Base-by-base conservation (phyloP, 2,888 invertebrate genomes). In the Acleris emargana region DNA sequence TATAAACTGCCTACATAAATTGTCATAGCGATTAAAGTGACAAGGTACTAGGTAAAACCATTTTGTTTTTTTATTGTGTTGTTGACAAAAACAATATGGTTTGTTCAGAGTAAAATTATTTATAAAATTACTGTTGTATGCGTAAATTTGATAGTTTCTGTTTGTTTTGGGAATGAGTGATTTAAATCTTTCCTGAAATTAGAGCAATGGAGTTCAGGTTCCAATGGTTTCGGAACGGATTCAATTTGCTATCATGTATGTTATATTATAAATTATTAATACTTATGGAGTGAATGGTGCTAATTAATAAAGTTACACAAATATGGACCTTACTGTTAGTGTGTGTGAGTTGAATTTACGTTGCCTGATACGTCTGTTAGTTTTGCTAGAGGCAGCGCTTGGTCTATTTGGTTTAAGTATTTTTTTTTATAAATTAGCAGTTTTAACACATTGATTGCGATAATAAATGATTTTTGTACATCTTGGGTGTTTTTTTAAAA, bases 311-410 rank as follows among this genome's bases (percentile, higher is more conserved):
- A 17, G 43, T 57, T 28, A 25, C 11, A 25, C 43, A 5, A 57
- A 45, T 45, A n/a, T 25, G 22, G 25, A n/a, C 22, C 43, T 25
- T 43, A n/a, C 42, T 45, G 45, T 57, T 7, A 25, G n/a, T 17
- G 45, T 1, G 6, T 57, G 45, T 45, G 45, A 25, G 43, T 25
- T 57, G 43, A 45, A n/a, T 43, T 55, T 55, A 45, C 32, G 7
- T 49, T 5, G 54, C 20, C 5, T 53, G 9, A 17, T 20, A 49
- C 45, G 11, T 32, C 1, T 25, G n/a, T 28, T 47, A 47, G 49
- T 49, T 32, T 32, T 20, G 58, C 58, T 58, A 32, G 58, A 58
- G 32, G 47, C 38, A 47, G 47, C 45, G 49, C 49, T 20, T 17
- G 49, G 13, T n/a, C 32, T 53, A 18, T 53, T 28, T 18, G 17